Evolutionary conservation across 2,797 vertebrate species (phyloP), one percentile per base, ranked within the genome.

Genomic region (Sparidentex hasta): DNA sequence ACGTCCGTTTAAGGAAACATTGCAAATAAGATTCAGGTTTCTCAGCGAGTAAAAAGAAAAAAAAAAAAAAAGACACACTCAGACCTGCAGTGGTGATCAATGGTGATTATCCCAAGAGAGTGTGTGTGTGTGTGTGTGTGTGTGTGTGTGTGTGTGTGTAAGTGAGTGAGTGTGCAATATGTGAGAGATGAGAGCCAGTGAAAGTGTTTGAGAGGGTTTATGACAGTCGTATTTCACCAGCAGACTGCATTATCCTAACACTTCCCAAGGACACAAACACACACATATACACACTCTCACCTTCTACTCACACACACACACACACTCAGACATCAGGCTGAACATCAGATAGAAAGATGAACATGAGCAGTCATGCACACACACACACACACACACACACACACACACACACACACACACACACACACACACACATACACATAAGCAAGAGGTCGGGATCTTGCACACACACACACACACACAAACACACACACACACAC

Each of bases 131-230:
- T n/a, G n/a, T n/a, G n/a, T n/a, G n/a, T 20, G 9, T 58, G 74
- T 51, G 64, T 50, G 64, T 68, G 79, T 27, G 52, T 55, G 66
- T 57, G 71, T 43, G 74, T 52, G 9, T 48, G 76, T 59, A 7
- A 9, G 52, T 65, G 69, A 5, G 71, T 23, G 68, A 43, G 66
- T 17, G 72, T 17, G 48, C 13, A n/a, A 56, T 66, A 38, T 57
- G 74, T 23, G 77, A 61, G 82, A 51, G 67, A 69, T 78, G 81
- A 84, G 81, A 84, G 52, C 79, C 63, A 75, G 76, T 67, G 75
- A 87, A 88, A 87, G 88, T 89, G 85, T 90, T 86, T 83, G 67
- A 88, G 59, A 61, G 75, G 46, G 48, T 92, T 92, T 88, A 87
- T 78, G 68, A 82, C 81, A 27, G 83, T 83, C 83, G 55, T 88